A percentile compares a stretch with the other conserved stretches of the same genome.
Evolutionary conservation across 2,888 invertebrate genomes (phyloP).

Genomic region (Scaptomyza flava): DNA sequence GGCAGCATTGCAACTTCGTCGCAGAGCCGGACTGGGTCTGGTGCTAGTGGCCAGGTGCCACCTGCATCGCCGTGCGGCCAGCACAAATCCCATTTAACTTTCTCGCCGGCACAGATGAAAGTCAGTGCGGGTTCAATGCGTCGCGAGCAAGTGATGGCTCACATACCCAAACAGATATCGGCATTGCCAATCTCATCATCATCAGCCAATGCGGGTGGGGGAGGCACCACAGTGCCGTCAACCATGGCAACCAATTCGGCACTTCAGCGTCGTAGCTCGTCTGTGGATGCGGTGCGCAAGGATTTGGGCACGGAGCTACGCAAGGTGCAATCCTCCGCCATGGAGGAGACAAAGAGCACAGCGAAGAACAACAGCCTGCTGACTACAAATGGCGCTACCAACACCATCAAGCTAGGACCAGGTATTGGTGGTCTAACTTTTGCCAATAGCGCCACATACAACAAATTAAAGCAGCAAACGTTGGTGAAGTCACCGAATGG

Average conservation of each 20-base stretch:
- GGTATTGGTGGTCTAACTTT: constrained; percentile 84
- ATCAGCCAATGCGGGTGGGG: constrained; percentile 47
- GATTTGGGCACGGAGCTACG: constrained; percentile 87
- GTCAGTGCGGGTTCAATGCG: constrained; percentile 83
- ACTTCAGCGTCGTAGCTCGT: constrained; percentile 76
- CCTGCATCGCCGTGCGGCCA: constrained; percentile 87
- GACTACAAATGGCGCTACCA: constrained; percentile 55
- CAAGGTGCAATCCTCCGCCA: constrained; percentile 51
- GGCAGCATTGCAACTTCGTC: constrained; percentile 10
- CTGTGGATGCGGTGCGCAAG: constrained; percentile 87
- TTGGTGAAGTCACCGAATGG: constrained; percentile 70
- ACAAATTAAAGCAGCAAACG: constrained; percentile 83
- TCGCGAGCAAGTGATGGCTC: constrained; percentile 73
- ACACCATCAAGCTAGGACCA: constrained; percentile 84
- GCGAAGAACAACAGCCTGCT: constrained; percentile 43
- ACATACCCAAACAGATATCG: constrained; percentile 80
- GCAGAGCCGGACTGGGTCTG: constrained; percentile 35
- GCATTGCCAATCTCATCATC: constrained; percentile 65
- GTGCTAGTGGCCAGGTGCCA: constrained; percentile 28
- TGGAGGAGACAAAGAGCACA: constrained; percentile 44
- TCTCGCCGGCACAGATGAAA: constrained; percentile 89
- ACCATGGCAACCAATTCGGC: constrained; percentile 78
- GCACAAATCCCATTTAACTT: constrained; percentile 88
- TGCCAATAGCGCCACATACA: constrained; percentile 84
- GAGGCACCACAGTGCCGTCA: constrained; percentile 68